Evolutionary conservation across 2,888 invertebrate genomes (phyloP).

Genomic region (Cryptops parisi): DNA sequence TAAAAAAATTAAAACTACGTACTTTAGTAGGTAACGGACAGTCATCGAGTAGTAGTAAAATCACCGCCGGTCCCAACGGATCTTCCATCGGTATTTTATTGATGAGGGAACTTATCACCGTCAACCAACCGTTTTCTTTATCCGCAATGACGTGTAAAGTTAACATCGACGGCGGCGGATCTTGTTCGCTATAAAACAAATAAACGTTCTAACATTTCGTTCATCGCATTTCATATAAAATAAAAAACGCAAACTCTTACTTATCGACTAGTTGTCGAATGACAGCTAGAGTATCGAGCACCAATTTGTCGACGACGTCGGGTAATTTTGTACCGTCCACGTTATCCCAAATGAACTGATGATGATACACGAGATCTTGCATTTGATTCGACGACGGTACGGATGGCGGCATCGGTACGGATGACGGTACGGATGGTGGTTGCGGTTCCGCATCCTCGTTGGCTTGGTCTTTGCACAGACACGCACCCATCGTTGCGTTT

Average conservation of each 20-base stretch:
- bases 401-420: neutral
- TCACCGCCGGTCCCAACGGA: conserved; percentile 74
- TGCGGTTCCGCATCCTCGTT: neutral
- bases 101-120: conserved; percentile 67
- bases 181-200: conserved; percentile 54
- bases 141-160: conserved; percentile 74
- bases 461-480: neutral
- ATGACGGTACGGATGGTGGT: neutral
- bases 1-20: no score
- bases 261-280: neutral
- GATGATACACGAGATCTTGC: neutral
- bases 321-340: neutral
- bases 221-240: no score
- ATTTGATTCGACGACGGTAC: neutral
- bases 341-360: neutral
- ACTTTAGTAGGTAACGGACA: conserved; percentile 81
- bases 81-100: conserved; percentile 63
- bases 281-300: neutral
- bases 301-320: neutral
- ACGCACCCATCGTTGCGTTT: neutral
- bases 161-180: conserved; percentile 68
- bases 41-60: conserved; percentile 74
- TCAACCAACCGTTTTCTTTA: conserved; percentile 79
- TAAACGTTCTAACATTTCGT: no score
- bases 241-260: no score